Evolutionary conservation across 1,140 invertebrate species (phyloP), one percentile per base, ranked within the genome.

Genomic region (Bombus picipes): DNA sequence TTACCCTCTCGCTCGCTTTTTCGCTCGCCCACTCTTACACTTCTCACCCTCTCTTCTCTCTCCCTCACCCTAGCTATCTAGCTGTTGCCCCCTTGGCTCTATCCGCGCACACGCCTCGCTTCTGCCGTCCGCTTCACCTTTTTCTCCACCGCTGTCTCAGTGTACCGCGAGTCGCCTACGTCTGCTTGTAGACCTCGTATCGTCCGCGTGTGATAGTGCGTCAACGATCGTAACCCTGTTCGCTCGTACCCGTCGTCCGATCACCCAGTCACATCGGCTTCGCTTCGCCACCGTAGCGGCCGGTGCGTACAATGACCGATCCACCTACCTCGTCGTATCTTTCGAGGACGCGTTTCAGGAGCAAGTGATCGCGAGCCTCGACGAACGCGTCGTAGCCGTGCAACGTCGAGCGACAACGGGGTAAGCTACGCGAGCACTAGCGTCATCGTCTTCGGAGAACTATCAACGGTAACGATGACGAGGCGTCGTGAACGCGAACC

Each of bases 151-250:
- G 83, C 70, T 85, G 88, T 88, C 87, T 86, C 83, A 88, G 88
- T 89, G 70, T 76, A 86, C n/a, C 87, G 88, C 88, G 88, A 89
- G 88, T 89, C 87, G 82, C 82, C 87, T 79, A 65, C 79, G 88
- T 82, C 57, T 76, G 81, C 68, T 68, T 82, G 77, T 78, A 70
- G 76, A 84, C 83, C 37, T 76, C 72, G 72, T 57, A 41, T 47
- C 78, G 81, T 72, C 80, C 83, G 87, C 83, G 57, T 76, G 75
- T 86, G 62, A 47, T 43, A 77, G 53, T 76, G 83, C 18, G 47
- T 62, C 81, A 25, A 18, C 41, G 72, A 81, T 32, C 73, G 62
- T 18, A 81, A 37, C 32, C 34, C 62, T 39, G 34, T 66, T 22
- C 34, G 13, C 66, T 70, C 3, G 41, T 34, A 68, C 18, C 39